phyloP scores from a whole-genome alignment of 1,140 invertebrate genomes.

The roundworm (Caenorhabditis elegans) region WBcel235 BX284605.5:5845501-5846000 shows the following conservation, averaged over 20 bases:
- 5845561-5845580: no score
- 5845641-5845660: slow-evolving; percentile 27
- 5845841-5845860: neutral
- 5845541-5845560: no score
- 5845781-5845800: neutral
- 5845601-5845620: no score
- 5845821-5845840: neutral
- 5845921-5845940: no score
- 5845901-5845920: no score
- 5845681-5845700: slow-evolving; percentile 32
- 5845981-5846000: neutral
- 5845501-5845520: no score
- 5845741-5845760: neutral
- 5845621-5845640: slow-evolving; percentile 2
- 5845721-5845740: no score
- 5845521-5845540: no score
- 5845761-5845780: no score
- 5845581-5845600: no score
- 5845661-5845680: slow-evolving; percentile 24
- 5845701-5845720: slow-evolving; percentile 31
- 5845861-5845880: neutral
- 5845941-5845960: neutral
- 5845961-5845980: neutral
- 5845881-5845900: slow-evolving; percentile 10
- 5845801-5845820: neutral